Percentiles rank a stretch among this genome's conserved stretches.
These are phyloP conservation scores for Yoshiicerus persimilis DNA, from an alignment of 1,140 invertebrate genomes.

Conservation along the genomic window DNA sequence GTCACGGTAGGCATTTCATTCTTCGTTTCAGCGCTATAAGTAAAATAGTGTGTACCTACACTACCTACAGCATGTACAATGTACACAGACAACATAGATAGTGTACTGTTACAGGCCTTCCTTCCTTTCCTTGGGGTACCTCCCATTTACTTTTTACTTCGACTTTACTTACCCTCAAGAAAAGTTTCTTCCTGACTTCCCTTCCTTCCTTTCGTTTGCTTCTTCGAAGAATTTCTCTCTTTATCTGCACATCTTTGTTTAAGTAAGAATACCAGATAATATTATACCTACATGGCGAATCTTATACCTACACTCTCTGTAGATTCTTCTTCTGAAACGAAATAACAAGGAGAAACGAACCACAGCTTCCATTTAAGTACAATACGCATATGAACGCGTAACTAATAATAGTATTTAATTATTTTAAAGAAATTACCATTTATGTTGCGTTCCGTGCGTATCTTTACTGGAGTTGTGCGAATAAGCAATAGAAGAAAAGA, in stretches of 20 bases:
- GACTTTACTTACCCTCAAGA: slow-evolving; percentile 8
- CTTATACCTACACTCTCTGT: too few species aligned
- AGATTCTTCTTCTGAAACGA: too few species aligned
- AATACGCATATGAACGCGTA: neutral
- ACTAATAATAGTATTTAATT: neutral
- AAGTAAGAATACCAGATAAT: neutral
- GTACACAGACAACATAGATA: neutral
- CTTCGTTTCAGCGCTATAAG: neutral
- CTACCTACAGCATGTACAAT: neutral
- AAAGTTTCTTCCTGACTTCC: neutral
- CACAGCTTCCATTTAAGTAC: neutral
- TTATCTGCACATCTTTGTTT: neutral
- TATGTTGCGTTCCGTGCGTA: neutral
- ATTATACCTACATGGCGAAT: neutral
- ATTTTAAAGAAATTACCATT: neutral
- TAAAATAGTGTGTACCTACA: neutral
- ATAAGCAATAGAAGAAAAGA: neutral
- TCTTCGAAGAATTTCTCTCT: neutral
- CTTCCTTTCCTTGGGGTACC: slow-evolving; percentile 5
- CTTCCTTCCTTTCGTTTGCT: neutral
- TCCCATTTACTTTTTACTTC: slow-evolving; percentile 8
- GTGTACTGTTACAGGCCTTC: neutral
- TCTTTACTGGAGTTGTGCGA: neutral
- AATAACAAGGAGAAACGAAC: neutral
- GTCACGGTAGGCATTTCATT: neutral